These are phyloP conservation scores for Helicoverpa zea DNA, from an alignment of 1,140 invertebrate species.

Conservation along the genomic window DNA sequence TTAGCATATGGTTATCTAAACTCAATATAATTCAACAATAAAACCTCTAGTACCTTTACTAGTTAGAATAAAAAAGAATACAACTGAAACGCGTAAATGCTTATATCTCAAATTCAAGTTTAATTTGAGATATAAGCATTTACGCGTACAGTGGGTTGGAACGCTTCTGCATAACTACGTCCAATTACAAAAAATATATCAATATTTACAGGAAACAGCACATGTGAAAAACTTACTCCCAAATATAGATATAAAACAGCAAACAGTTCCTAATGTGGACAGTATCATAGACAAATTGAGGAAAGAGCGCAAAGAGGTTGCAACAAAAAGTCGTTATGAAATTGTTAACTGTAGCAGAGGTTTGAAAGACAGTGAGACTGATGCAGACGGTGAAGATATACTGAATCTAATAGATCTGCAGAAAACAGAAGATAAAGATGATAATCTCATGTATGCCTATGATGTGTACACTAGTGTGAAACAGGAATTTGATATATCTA, in stretches of 20 bases:
- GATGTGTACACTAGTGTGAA: slow-evolving; percentile 87
- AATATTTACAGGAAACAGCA: slow-evolving; percentile 63
- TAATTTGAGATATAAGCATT: too few species aligned
- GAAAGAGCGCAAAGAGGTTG: slow-evolving; percentile 75
- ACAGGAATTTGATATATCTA: slow-evolving; percentile 85
- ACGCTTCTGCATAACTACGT: too few species aligned
- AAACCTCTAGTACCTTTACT: too few species aligned
- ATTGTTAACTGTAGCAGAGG: slow-evolving; percentile 85
- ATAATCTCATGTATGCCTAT: slow-evolving; percentile 84
- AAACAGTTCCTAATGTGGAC: slow-evolving; percentile 69
- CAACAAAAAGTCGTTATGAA: slow-evolving; percentile 84
- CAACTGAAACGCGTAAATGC: too few species aligned
- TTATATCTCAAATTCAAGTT: too few species aligned
- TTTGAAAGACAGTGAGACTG: slow-evolving; percentile 72
- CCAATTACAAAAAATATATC: too few species aligned
- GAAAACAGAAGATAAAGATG: slow-evolving; percentile 62
- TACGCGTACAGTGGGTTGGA: too few species aligned
- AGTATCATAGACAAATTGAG: slow-evolving; percentile 84
- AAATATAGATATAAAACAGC: slow-evolving; percentile 64
- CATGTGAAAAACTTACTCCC: slow-evolving; percentile 70
- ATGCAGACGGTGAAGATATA: slow-evolving; percentile 56
- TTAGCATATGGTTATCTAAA: too few species aligned
- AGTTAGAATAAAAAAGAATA: too few species aligned
- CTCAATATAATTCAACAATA: too few species aligned
- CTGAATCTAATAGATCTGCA: slow-evolving; percentile 81